phyloP scores from a whole-genome alignment of 23 tunicate genomes.

The Halocynthia roretzi region DNA sequence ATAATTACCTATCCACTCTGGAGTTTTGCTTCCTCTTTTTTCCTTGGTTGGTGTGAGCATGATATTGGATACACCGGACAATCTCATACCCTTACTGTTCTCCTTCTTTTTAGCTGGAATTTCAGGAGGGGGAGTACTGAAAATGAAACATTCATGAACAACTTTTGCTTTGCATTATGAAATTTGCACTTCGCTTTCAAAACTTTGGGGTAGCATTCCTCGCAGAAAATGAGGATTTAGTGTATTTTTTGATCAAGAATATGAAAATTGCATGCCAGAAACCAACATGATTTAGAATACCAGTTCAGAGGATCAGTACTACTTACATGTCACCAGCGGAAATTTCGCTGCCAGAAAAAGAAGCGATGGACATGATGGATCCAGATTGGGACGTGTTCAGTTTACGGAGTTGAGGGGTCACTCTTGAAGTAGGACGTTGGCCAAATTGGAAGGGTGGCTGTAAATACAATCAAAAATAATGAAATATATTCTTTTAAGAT shows the following conservation, averaged over 20 bases:
- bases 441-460: constrained; percentile 66
- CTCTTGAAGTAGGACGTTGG: constrained; percentile 22
- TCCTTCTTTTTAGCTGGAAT: constrained; percentile 67
- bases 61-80: constrained; percentile 34
- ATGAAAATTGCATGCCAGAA: no score
- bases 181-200: background rate
- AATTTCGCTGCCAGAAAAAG: constrained; percentile 31
- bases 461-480: background rate
- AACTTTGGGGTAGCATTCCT: background rate
- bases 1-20: constrained; percentile 59
- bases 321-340: background rate
- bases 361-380: constrained; percentile 63
- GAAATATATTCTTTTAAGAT: background rate
- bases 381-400: constrained; percentile 67
- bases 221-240: background rate
- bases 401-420: constrained; percentile 32
- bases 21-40: constrained; percentile 63
- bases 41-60: constrained; percentile 34
- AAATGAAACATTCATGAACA: background rate
- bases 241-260: no score
- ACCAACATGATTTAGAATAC: no score
- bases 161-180: no score
- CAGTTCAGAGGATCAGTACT: no score
- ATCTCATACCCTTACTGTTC: background rate
- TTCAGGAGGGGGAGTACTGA: constrained; percentile 74